phyloP scores from a whole-genome alignment of 2,888 invertebrate species.

The Thereva nobilitata region DNA sequence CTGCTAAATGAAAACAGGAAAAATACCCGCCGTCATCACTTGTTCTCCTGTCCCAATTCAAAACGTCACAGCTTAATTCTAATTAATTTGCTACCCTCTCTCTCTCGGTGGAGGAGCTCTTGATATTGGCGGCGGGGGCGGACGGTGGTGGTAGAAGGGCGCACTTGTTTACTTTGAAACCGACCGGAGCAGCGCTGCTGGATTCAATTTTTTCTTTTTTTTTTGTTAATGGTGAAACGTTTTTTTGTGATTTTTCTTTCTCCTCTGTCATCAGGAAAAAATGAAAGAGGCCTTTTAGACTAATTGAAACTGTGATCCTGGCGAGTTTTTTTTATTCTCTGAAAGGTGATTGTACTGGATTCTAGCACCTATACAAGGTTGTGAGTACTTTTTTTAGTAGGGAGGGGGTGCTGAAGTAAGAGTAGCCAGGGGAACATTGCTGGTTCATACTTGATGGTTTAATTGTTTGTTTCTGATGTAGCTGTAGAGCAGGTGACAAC shows the following conservation, averaged over 20 bases:
- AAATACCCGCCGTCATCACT: conserved; percentile 7
- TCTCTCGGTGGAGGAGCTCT: too few species aligned
- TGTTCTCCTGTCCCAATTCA: conserved; percentile 13
- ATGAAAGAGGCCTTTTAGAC: conserved; percentile 34
- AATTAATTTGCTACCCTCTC: conserved; percentile 33
- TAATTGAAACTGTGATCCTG: conserved; percentile 36
- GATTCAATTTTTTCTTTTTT: conserved; percentile 19
- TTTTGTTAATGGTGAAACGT: conserved; percentile 2
- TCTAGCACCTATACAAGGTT: conserved; percentile 1
- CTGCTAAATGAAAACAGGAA: neutral
- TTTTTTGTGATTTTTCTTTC: conserved; percentile 31
- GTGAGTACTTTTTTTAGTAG: conserved; percentile 3
- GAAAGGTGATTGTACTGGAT: conserved; percentile 20
- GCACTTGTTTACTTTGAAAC: conserved; percentile 20
- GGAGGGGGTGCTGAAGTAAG: neutral
- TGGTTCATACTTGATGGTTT: neutral
- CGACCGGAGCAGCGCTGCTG: conserved; percentile 12
- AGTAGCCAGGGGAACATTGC: neutral
- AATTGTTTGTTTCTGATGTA: neutral
- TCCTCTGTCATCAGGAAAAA: conserved; percentile 28
- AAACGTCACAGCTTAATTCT: conserved; percentile 35
- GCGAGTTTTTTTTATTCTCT: conserved; percentile 27
- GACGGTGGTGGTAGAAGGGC: neutral
- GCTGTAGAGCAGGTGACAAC: too few species aligned
- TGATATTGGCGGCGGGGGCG: too few species aligned